phyloP scores from a whole-genome alignment of 2,797 vertebrate species.

The Cyprinodon diabolis region DNA sequence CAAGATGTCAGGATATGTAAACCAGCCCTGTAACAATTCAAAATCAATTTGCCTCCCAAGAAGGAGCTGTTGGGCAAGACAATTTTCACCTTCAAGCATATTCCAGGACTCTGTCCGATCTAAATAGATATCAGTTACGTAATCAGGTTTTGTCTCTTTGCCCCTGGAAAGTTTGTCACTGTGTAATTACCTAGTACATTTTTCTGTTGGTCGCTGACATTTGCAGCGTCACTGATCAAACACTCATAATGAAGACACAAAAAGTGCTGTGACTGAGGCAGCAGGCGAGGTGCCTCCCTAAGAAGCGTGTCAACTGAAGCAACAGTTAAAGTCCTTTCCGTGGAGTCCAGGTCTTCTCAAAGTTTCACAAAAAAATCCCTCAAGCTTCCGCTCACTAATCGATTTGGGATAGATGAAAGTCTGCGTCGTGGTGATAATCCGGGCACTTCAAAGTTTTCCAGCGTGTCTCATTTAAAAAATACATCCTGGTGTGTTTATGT shows the following conservation, averaged over 20 bases:
- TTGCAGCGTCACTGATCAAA: conserved; percentile 57
- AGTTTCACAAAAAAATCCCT: background rate
- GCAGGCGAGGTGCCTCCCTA: conserved; percentile 1
- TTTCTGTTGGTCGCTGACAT: conserved; percentile 54
- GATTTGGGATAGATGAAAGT: conserved; percentile 43
- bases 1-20: conserved; percentile 79
- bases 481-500: conserved; percentile 40
- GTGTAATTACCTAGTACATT: conserved; percentile 38
- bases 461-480: conserved; percentile 30
- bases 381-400: conserved; percentile 31
- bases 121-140: conserved; percentile 67
- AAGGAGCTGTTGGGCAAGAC: conserved; percentile 66
- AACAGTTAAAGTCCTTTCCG: conserved; percentile 43
- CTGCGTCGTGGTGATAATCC: conserved; percentile 41
- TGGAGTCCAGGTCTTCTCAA: background rate
- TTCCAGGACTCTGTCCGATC: conserved; percentile 60
- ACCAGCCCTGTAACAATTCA: conserved; percentile 84
- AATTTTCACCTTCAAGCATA: conserved; percentile 51
- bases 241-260: conserved; percentile 43
- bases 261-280: background rate
- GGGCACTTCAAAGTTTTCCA: conserved; percentile 60
- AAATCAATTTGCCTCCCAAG: conserved; percentile 83
- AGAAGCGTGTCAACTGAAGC: conserved; percentile 30
- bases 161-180: conserved; percentile 58
- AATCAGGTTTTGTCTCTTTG: conserved; percentile 45